Base-by-base conservation (phyloP, 1,140 invertebrate species). In the Bilobella aurantiaca region DNA sequence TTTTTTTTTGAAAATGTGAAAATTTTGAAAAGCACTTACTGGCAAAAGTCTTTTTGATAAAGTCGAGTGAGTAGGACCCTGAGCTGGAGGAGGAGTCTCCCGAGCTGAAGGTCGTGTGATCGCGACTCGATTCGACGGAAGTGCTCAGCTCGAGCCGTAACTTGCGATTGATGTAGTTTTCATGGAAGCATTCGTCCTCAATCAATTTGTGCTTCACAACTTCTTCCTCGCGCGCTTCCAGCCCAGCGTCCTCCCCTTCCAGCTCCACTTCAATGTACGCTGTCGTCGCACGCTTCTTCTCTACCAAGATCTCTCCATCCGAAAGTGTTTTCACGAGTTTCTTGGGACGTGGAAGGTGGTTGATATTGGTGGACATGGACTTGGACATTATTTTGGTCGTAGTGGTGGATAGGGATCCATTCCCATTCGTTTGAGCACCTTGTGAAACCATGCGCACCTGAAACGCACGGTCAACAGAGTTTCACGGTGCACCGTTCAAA, bases 361-460 rank as follows among this genome's bases (percentile, higher is more conserved):
- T 58, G 49, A 53, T 53, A 23, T 53, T 53, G 14, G 49, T 58
- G 27, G 57, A 58, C 57, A 58, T 58, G 8, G 53, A 65, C 58
- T 62, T 37, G 59, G 32, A 25, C 84, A 29, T 76, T 75, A 69
- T 75, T 75, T 3, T 25, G 53, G 21, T 28, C 32, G 21, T 75
- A 75, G 30, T 75, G 8, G 49, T 53, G 12, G 49, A 53, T 23
- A 53, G 21, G 32, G 61, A 21, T 27, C 46, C 53, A n/a, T 59
- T 63, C 2, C 89, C 89, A 78, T 91, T 91, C 1, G 90, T 92
- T 77, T 91, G 90, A 5, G 90, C 89, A 25, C 88, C 89, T 75
- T 91, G 89, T 1, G 89, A 91, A 25, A 91, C 88, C 85, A 91
- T 90, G 76, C 87, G 88, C 42, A 90, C 88, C 83, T 87, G 74